Evolutionary conservation across 2,888 invertebrate genomes (phyloP).

Genomic region (Ceramica pisi): DNA sequence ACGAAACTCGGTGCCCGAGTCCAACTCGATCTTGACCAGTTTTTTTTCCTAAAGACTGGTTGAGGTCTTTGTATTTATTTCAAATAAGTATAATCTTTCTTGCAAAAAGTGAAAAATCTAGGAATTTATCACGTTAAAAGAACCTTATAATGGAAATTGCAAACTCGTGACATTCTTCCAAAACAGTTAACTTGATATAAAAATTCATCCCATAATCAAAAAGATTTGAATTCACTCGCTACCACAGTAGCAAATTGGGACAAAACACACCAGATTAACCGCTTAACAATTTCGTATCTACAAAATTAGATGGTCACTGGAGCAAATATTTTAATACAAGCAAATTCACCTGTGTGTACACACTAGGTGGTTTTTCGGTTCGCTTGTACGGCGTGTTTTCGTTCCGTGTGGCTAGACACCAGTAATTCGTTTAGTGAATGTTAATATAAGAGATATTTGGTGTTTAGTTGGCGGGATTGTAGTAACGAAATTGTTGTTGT

Average conservation of each 20-base stretch:
- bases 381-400: conserved; percentile 48
- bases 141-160: no score
- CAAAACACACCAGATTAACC: conserved; percentile 23
- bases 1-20: no score
- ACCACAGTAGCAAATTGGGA: not conserved
- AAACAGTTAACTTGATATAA: not conserved
- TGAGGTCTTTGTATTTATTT: no score
- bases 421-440: conserved; percentile 57
- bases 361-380: conserved; percentile 56
- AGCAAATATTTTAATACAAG: conserved; percentile 64
- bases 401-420: conserved; percentile 60
- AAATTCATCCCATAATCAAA: conserved; percentile 13
- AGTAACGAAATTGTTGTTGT: not conserved
- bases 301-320: conserved; percentile 50
- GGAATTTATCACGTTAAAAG: no score
- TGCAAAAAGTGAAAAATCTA: no score
- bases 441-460: conserved; percentile 42
- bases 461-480: conserved; percentile 2
- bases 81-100: no score
- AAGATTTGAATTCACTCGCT: not conserved
- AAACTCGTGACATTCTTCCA: not conserved
- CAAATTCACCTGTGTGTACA: conserved; percentile 62
- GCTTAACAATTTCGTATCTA: conserved; percentile 47
- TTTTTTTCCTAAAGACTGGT: no score
- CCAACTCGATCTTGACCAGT: no score